phyloP scores from a whole-genome alignment of 2,797 vertebrate genomes.

The Lepidocolaptes lacrymiger region DNA sequence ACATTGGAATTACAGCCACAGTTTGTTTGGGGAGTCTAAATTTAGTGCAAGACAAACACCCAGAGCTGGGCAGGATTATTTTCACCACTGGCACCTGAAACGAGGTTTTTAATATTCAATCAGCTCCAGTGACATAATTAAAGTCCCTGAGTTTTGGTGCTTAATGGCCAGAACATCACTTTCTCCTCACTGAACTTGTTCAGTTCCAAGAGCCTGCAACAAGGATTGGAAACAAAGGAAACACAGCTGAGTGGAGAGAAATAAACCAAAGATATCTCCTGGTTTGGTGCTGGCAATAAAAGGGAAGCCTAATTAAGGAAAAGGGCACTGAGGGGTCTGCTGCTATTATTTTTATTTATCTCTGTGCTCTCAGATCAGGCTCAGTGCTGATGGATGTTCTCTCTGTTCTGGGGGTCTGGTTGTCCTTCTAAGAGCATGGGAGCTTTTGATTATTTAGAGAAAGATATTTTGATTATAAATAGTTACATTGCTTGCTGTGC shows the following conservation, averaged over 20 bases:
- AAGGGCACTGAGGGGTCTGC: not conserved
- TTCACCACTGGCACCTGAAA: not conserved
- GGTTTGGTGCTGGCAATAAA: not conserved
- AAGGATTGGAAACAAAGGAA: not conserved
- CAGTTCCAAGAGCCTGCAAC: not conserved
- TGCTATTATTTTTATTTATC: not conserved
- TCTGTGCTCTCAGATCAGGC: not conserved
- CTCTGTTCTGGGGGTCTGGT: not conserved
- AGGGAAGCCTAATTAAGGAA: conserved; percentile 26
- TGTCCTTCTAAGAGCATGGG: not conserved
- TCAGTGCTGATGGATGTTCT: not conserved
- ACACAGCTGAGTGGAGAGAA: not conserved
- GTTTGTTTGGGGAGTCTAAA: not conserved
- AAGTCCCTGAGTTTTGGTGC: not conserved
- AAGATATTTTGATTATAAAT: not conserved
- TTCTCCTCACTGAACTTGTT: not conserved
- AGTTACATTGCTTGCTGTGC: not conserved
- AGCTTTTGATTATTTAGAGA: not conserved
- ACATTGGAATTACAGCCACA: not conserved
- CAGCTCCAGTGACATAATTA: not conserved
- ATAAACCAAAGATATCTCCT: not conserved
- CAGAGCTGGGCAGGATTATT: not conserved
- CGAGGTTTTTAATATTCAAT: not conserved
- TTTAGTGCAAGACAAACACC: not conserved
- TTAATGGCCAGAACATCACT: not conserved